A percentile compares a stretch with the other conserved stretches of the same genome.
phyloP scores from a whole-genome alignment of 2,113 vertebrate species.

The Gopherus evgoodei region DNA sequence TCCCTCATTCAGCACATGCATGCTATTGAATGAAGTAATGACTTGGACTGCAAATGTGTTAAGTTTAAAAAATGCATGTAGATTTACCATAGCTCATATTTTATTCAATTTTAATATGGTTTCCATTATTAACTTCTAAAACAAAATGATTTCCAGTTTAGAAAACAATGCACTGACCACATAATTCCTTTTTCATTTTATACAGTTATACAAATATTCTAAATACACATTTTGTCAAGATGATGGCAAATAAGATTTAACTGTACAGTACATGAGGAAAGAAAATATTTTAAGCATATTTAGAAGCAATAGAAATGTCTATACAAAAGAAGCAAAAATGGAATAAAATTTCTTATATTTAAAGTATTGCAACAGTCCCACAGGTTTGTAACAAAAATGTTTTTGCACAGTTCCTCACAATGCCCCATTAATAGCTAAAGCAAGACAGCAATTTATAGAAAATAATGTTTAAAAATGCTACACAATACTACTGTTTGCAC shows the following conservation, averaged over 20 bases:
- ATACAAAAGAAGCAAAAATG: slow-evolving; percentile 91
- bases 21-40: not conserved
- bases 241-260: slow-evolving; percentile 85
- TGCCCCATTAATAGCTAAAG: slow-evolving; percentile 86
- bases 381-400: slow-evolving; percentile 89
- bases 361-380: slow-evolving; percentile 99
- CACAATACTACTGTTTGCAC: slow-evolving; percentile 86
- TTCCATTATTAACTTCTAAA: slow-evolving; percentile 88
- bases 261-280: slow-evolving; percentile 84
- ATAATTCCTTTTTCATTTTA: slow-evolving; percentile 87
- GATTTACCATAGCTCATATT: slow-evolving; percentile 71
- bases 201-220: slow-evolving; percentile 96
- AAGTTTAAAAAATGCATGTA: rapidly evolving
- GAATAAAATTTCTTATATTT: slow-evolving; percentile 91
- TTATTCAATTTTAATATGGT: slow-evolving; percentile 89
- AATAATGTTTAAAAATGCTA: slow-evolving; percentile 86
- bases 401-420: slow-evolving; percentile 87
- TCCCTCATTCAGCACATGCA: not conserved
- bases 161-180: slow-evolving; percentile 91
- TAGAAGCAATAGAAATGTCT: slow-evolving; percentile 91
- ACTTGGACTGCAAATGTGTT: not conserved
- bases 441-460: slow-evolving; percentile 85
- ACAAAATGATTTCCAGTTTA: slow-evolving; percentile 92
- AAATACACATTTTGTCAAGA: slow-evolving; percentile 88
- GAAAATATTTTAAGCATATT: slow-evolving; percentile 88